Percentiles rank a stretch among this genome's conserved stretches.
Evolutionary conservation across 2,797 vertebrate species (phyloP).

Genomic region (Pseudochirops corinnae): DNA sequence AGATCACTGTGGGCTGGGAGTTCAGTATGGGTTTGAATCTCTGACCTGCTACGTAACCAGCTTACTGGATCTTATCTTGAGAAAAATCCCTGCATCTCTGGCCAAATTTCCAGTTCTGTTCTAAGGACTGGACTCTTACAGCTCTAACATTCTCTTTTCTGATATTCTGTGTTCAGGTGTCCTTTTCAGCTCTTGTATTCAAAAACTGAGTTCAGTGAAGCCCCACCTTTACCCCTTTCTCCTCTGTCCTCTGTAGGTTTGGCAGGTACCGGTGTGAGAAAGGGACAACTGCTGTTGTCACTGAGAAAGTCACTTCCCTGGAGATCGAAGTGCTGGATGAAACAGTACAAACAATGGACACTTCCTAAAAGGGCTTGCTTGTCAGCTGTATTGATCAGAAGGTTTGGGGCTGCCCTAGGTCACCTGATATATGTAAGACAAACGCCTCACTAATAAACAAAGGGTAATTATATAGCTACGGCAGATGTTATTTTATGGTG

Average conservation of each 20-base stretch:
- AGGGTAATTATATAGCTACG: conserved; percentile 33
- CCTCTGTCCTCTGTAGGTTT: conserved; percentile 83
- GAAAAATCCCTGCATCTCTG: background rate
- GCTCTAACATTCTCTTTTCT: background rate
- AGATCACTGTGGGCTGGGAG: background rate
- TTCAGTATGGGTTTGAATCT: background rate
- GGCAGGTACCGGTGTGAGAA: conserved; percentile 95
- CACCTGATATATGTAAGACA: background rate
- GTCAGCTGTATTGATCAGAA: background rate
- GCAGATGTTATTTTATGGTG: conserved; percentile 8
- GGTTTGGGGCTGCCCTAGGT: background rate
- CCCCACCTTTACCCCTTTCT: conserved; percentile 13
- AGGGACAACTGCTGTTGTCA: conserved; percentile 92
- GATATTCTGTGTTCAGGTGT: background rate
- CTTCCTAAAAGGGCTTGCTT: conserved; percentile 87
- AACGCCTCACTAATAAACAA: conserved; percentile 67
- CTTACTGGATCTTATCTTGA: background rate
- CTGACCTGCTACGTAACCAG: background rate
- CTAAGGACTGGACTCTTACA: background rate
- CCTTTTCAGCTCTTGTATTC: background rate
- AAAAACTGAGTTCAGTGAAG: background rate
- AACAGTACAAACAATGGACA: conserved; percentile 96
- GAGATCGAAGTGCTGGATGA: conserved; percentile 93
- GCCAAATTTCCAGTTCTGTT: background rate
- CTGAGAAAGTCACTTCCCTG: conserved; percentile 87